These are phyloP conservation scores for Nasonia vitripennis DNA, from an alignment of 1,140 invertebrate genomes.

Conservation along the genomic window DNA sequence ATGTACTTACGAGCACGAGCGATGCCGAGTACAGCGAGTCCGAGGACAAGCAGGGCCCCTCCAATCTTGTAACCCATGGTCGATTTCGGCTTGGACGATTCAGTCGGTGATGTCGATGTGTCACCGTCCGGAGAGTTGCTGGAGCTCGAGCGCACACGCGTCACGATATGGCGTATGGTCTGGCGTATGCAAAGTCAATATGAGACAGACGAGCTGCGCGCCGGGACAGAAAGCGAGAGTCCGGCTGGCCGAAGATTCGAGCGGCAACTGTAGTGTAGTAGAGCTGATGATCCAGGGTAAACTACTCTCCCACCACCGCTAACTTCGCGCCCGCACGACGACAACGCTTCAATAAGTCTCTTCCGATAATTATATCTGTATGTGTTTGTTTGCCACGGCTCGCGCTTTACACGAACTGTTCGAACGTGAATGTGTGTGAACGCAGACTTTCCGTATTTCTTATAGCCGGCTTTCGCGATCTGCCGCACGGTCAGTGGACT, in stretches of 20 bases:
- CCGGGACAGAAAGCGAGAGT: background rate
- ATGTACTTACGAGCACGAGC: constrained; percentile 37
- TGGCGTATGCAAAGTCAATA: background rate
- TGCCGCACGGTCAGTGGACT: too few relatives aligned
- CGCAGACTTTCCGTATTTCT: background rate
- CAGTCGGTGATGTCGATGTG: background rate
- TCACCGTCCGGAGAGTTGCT: background rate
- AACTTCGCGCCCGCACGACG: background rate
- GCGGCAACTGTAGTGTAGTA: constrained; percentile 12
- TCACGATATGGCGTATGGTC: background rate
- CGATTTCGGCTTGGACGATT: background rate
- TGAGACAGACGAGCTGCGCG: background rate
- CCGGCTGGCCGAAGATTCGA: constrained; percentile 35
- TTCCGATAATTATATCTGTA: constrained; percentile 6
- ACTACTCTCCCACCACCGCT: constrained; percentile 39
- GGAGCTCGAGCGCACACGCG: background rate
- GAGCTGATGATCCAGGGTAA: constrained; percentile 46
- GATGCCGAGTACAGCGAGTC: background rate
- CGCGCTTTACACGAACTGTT: too few relatives aligned
- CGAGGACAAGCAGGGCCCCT: constrained; percentile 4
- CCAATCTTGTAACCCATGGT: constrained; percentile 27
- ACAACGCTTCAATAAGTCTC: background rate
- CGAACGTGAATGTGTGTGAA: background rate
- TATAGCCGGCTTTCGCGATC: background rate
- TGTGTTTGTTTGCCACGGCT: background rate